phyloP scores from a whole-genome alignment of 2,888 invertebrate genomes.

The Trilocha varians region DNA sequence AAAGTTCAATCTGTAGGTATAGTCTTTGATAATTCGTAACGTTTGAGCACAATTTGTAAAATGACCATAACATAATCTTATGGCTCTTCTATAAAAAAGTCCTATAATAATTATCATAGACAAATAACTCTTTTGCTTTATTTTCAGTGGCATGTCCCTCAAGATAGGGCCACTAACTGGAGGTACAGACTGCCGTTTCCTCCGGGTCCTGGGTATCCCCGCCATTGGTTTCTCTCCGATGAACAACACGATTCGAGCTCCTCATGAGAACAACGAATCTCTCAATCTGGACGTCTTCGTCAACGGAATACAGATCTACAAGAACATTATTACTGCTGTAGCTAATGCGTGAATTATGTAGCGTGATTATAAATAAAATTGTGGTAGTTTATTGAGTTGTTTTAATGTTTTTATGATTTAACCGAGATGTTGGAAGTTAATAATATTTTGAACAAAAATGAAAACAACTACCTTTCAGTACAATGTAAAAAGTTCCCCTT shows the following conservation, averaged over 20 bases:
- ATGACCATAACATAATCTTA: no score
- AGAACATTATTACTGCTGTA: slow-evolving; percentile 76
- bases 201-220: slow-evolving; percentile 81
- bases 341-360: slow-evolving; percentile 68
- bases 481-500: no score
- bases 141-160: slow-evolving; percentile 47
- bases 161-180: slow-evolving; percentile 79
- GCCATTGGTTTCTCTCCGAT: slow-evolving; percentile 95
- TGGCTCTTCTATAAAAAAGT: no score
- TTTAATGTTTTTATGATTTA: no score
- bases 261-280: slow-evolving; percentile 95
- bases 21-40: no score
- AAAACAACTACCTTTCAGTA: no score
- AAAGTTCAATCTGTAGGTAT: no score
- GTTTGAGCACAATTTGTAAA: no score
- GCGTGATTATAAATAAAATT: no score
- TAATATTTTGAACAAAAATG: no score
- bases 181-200: slow-evolving; percentile 83
- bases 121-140: not conserved
- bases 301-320: slow-evolving; percentile 86
- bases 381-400: no score
- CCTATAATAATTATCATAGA: not conserved
- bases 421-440: no score
- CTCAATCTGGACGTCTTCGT: slow-evolving; percentile 84
- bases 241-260: slow-evolving; percentile 84